Percentiles rank a stretch among this genome's conserved stretches.
Evolutionary conservation across 2,888 invertebrate species (phyloP).

Genomic region (Rhagonycha lutea): DNA sequence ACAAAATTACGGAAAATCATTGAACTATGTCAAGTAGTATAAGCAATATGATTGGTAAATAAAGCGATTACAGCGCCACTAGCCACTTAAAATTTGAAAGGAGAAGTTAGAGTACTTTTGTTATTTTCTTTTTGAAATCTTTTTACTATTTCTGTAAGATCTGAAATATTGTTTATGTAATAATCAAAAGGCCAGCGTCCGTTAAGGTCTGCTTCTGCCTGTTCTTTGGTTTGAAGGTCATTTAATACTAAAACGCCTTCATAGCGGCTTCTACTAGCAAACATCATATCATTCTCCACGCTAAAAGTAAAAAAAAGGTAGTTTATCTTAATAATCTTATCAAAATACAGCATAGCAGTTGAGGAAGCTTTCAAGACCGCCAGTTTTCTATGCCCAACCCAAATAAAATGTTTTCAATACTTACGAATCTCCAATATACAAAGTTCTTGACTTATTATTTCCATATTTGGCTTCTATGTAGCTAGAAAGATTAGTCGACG

Average conservation of each 20-base stretch:
- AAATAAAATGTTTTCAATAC: too few species aligned
- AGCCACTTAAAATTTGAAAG: neutral
- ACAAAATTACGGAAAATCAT: too few species aligned
- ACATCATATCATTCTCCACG: neutral
- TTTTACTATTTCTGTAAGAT: neutral
- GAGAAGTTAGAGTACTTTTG: neutral
- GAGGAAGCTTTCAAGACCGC: too few species aligned
- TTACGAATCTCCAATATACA: neutral
- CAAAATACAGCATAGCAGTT: too few species aligned
- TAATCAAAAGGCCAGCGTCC: neutral
- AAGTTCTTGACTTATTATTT: neutral
- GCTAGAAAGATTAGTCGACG: neutral
- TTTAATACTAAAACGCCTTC: neutral
- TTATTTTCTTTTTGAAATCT: neutral
- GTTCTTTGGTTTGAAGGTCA: neutral
- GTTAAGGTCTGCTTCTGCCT: neutral
- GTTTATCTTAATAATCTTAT: neutral
- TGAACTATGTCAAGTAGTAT: too few species aligned
- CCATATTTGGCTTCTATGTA: neutral
- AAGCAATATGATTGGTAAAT: neutral
- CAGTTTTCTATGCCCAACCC: too few species aligned
- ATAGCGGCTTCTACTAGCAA: neutral
- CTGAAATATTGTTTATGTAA: neutral
- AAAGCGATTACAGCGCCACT: neutral
- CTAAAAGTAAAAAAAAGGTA: neutral